These are phyloP conservation scores for Monarcha castaneiventris DNA, from an alignment of 2,113 vertebrate genomes.

Conservation along the genomic window DNA sequence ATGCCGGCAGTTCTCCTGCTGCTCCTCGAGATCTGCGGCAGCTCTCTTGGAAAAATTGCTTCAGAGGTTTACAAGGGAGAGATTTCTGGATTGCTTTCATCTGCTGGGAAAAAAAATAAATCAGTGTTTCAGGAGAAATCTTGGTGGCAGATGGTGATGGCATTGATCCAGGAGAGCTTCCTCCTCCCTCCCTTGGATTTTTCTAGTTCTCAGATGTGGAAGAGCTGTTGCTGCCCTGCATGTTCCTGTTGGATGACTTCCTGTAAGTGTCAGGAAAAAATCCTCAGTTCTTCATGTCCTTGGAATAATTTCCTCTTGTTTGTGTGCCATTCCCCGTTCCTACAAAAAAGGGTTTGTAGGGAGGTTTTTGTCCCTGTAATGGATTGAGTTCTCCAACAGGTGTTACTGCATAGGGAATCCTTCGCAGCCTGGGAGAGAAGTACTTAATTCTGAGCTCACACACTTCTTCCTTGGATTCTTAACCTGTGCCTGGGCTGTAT, in stretches of 20 bases:
- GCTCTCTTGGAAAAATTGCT: neutral
- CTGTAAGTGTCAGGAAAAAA: neutral
- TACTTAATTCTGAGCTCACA: neutral
- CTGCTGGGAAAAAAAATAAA: neutral
- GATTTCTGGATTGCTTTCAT: neutral
- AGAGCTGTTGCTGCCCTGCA: neutral
- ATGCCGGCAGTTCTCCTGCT: neutral
- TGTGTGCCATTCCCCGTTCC: neutral
- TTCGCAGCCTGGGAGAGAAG: neutral
- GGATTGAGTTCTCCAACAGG: neutral
- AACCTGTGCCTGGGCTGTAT: neutral
- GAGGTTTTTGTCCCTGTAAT: neutral
- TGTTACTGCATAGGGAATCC: neutral
- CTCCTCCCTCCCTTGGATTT: slow-evolving; percentile 12
- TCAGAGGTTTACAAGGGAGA: neutral
- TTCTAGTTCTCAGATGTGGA: neutral
- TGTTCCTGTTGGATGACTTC: neutral
- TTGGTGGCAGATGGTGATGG: slow-evolving; percentile 16
- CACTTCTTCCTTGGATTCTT: neutral
- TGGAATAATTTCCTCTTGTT: neutral
- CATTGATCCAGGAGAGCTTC: slow-evolving; percentile 6
- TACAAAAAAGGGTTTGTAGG: neutral
- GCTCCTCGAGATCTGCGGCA: neutral
- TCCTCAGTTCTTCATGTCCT: neutral
- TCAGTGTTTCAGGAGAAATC: neutral